phyloP scores from a whole-genome alignment of 2,888 invertebrate species.

The Harpagoxenus sublaevis region DNA sequence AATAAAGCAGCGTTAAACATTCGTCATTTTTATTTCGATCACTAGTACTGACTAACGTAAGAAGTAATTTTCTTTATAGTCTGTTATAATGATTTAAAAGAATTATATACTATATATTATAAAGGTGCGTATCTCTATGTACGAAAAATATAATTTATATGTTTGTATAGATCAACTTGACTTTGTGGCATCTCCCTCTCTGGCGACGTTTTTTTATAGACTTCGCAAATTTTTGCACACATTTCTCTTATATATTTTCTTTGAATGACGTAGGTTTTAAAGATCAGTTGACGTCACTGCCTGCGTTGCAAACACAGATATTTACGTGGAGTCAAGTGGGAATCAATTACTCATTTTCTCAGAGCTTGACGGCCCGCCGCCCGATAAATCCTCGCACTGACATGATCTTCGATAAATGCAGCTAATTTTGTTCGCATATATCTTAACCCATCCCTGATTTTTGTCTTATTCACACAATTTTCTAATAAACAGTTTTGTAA shows the following conservation, averaged over 20 bases:
- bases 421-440: background rate
- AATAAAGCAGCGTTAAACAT: background rate
- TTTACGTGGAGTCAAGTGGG: slow-evolving; percentile 47
- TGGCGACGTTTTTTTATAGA: background rate
- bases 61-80: background rate
- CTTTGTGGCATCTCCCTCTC: background rate
- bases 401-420: slow-evolving; percentile 6
- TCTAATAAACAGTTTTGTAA: background rate
- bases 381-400: slow-evolving; percentile 51
- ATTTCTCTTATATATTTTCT: slow-evolving; percentile 52
- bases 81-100: background rate
- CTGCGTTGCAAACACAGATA: slow-evolving; percentile 59
- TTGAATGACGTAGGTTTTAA: slow-evolving; percentile 65
- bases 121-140: background rate
- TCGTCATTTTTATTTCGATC: background rate
- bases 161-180: background rate
- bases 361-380: slow-evolving; percentile 6
- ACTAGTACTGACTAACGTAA: background rate
- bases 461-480: background rate
- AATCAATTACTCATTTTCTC: slow-evolving; percentile 53
- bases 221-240: slow-evolving; percentile 32
- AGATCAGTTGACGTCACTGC: slow-evolving; percentile 63
- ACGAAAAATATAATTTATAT: background rate
- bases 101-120: background rate
- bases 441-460: background rate